phyloP scores from a whole-genome alignment of 1,140 invertebrate species.

The Anagrus nilaparvatae region DNA sequence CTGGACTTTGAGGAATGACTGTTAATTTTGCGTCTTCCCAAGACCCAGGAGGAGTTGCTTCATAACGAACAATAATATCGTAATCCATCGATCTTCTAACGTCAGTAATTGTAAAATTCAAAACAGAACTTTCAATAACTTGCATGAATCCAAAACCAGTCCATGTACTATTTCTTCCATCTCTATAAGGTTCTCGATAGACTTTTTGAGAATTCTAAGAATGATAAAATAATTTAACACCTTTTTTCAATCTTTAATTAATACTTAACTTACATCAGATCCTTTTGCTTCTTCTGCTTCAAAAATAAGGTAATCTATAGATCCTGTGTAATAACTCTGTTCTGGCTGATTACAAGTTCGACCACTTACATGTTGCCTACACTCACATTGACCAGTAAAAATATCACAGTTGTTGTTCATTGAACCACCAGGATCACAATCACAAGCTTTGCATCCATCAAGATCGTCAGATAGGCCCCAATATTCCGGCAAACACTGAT shows the following conservation, averaged over 20 bases:
- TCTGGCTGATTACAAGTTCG: slow-evolving; percentile 77
- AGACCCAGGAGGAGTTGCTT: slow-evolving; percentile 56
- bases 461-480: slow-evolving; percentile 76
- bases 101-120: slow-evolving; percentile 78
- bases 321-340: slow-evolving; percentile 80
- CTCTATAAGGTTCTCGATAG: slow-evolving; percentile 69
- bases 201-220: slow-evolving; percentile 71
- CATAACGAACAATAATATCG: slow-evolving; percentile 87
- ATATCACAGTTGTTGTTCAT: slow-evolving; percentile 84
- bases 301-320: slow-evolving; percentile 73
- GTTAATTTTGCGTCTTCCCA: slow-evolving; percentile 83
- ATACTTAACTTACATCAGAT: slow-evolving; percentile 32
- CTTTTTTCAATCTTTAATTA: too few relatives aligned
- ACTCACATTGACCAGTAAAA: slow-evolving; percentile 82
- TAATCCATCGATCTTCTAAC: slow-evolving; percentile 81
- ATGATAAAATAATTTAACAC: slow-evolving; percentile 3
- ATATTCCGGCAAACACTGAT: slow-evolving; percentile 81
- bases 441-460: slow-evolving; percentile 87
- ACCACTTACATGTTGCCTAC: slow-evolving; percentile 76
- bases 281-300: slow-evolving; percentile 80
- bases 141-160: slow-evolving; percentile 89
- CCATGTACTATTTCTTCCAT: slow-evolving; percentile 70
- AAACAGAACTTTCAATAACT: slow-evolving; percentile 67
- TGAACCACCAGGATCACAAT: slow-evolving; percentile 84
- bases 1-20: slow-evolving; percentile 62